Percentiles rank a stretch among this genome's conserved stretches.
Conservation (phyloP, 2,797 vertebrate species). For the Bovichtus diacanthus region DNA sequence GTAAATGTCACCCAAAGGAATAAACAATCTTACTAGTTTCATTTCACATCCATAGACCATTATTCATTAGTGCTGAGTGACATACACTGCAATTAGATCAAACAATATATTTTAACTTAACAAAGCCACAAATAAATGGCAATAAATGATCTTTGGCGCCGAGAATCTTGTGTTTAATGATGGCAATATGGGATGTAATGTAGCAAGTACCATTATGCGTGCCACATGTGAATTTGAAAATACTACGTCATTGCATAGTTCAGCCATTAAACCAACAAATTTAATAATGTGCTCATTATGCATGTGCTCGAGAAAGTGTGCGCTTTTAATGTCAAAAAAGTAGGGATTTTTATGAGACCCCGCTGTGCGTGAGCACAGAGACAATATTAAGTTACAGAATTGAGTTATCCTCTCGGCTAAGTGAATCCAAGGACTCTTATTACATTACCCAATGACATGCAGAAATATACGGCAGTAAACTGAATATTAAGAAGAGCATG, state of each 20-base stretch:
- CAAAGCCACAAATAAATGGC: conserved; percentile 74
- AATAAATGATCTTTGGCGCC: conserved; percentile 74
- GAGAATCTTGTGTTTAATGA: conserved; percentile 74
- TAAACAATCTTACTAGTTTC: conserved; percentile 74
- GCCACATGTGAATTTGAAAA: conserved; percentile 69
- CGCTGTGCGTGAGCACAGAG: conserved; percentile 61
- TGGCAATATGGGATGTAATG: conserved; percentile 70
- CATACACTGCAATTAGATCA: conserved; percentile 73
- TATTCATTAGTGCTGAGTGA: conserved; percentile 82
- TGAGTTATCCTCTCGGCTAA: conserved; percentile 79
- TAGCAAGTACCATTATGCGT: conserved; percentile 70
- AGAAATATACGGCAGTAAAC: conserved; percentile 72
- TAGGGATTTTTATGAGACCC: conserved; percentile 67
- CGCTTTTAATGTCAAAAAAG: conserved; percentile 63
- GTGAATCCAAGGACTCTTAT: conserved; percentile 79
- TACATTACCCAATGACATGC: conserved; percentile 73
- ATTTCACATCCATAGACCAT: conserved; percentile 60
- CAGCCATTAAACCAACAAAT: conserved; percentile 78
- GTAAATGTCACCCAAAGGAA: conserved; percentile 85
- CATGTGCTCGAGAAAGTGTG: conserved; percentile 57
- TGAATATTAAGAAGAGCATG: conserved; percentile 73
- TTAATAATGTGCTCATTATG: conserved; percentile 78
- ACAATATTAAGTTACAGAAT: conserved; percentile 80
- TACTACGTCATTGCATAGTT: conserved; percentile 72
- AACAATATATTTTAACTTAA: conserved; percentile 71